These are phyloP conservation scores for Neomonachus schauinslandi DNA, from an alignment of 2,113 vertebrate species.

Conservation along the genomic window DNA sequence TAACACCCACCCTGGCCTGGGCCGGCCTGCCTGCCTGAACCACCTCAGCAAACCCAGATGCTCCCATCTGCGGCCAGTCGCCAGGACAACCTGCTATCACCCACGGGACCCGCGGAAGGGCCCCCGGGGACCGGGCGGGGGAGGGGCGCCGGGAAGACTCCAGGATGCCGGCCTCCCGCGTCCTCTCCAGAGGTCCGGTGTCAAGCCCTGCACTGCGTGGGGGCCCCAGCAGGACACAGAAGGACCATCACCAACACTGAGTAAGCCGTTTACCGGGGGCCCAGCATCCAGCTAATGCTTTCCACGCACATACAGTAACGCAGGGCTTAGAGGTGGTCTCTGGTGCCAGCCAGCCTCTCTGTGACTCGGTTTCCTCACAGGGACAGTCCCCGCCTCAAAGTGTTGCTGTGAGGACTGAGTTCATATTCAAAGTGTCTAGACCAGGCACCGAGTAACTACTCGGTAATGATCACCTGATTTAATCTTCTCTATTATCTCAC, in stretches of 20 bases:
- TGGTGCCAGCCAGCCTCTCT: background rate
- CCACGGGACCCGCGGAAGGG: background rate
- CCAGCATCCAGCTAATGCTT: background rate
- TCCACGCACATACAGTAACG: background rate
- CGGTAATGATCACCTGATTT: background rate
- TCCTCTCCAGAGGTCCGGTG: background rate
- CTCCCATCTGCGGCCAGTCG: background rate
- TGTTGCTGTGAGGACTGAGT: background rate
- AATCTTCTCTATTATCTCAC: background rate
- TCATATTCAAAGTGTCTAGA: background rate
- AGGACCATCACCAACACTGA: background rate
- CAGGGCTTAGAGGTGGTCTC: background rate
- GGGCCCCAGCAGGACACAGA: background rate
- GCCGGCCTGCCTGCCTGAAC: background rate
- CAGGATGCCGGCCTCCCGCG: background rate
- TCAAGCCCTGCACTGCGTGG: no score
- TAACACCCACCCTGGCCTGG: no score
- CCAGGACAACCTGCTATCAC: rapidly evolving
- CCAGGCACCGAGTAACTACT: background rate
- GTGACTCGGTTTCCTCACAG: background rate
- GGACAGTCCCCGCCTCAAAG: background rate
- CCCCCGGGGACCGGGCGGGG: rapidly evolving
- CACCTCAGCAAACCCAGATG: rapidly evolving
- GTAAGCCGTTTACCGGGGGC: background rate
- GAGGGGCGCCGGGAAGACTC: background rate